Conservation (phyloP, 2,888 invertebrate species). For the Drosophila nr. perissopoda region DNA sequence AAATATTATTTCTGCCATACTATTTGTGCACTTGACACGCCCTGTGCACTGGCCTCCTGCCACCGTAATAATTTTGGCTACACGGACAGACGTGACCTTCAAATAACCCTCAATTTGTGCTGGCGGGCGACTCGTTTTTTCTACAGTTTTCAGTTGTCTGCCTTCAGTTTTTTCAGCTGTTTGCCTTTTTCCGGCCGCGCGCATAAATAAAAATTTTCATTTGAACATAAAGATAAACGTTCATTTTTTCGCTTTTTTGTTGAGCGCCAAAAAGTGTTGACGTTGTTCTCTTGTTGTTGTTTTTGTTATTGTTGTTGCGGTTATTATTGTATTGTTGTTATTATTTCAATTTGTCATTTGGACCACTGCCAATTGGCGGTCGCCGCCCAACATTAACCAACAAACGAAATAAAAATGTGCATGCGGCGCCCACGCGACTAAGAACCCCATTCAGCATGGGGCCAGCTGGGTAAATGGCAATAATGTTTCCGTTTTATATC, state of each 20-base stretch:
- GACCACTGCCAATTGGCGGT: constrained; percentile 68
- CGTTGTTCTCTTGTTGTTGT: constrained; percentile 33
- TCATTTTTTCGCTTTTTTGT: constrained; percentile 46
- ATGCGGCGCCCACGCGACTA: constrained; percentile 55
- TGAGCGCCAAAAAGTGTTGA: constrained; percentile 50
- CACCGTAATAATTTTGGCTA: constrained; percentile 15
- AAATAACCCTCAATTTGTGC: constrained; percentile 68
- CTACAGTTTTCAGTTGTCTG: constrained; percentile 47
- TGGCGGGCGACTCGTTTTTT: constrained; percentile 43
- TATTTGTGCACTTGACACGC: constrained; percentile 25
- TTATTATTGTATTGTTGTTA: constrained; percentile 48
- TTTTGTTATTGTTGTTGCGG: constrained; percentile 15
- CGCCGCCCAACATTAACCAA: constrained; percentile 64
- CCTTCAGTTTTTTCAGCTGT: constrained; percentile 52
- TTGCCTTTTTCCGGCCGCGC: constrained; percentile 65
- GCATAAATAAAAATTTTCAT: constrained; percentile 80
- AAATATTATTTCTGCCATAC: constrained; percentile 6
- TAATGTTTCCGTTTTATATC: constrained; percentile 23
- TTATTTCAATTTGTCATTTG: constrained; percentile 81
- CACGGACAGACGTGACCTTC: constrained; percentile 64
- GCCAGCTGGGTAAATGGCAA: constrained; percentile 11
- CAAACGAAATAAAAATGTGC: constrained; percentile 63
- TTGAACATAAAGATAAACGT: constrained; percentile 77
- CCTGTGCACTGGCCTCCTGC: constrained; percentile 8
- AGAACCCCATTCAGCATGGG: constrained; percentile 4